Evolutionary conservation across 2,113 vertebrate genomes (phyloP).

Genomic region (Myrmecophaga tridactyla): DNA sequence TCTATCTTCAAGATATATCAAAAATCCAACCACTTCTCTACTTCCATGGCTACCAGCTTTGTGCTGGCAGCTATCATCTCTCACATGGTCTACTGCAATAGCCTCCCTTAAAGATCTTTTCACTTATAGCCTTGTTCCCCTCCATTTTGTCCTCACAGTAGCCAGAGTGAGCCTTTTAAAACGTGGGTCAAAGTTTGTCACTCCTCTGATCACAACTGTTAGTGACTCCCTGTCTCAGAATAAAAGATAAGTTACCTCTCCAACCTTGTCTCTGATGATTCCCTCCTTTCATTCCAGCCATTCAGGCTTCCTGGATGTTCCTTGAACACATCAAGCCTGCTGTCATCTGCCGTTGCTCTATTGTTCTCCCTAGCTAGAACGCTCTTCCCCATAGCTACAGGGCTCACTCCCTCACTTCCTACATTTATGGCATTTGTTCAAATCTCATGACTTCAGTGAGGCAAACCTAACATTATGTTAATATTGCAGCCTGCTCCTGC

Average conservation of each 20-base stretch:
- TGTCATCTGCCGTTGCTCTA: too few relatives aligned
- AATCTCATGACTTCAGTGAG: background rate
- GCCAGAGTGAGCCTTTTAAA: background rate
- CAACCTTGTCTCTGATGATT: background rate
- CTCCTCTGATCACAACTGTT: background rate
- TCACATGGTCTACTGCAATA: rapidly evolving
- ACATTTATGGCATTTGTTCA: rapidly evolving
- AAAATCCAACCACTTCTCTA: background rate
- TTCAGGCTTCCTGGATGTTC: rapidly evolving
- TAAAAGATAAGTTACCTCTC: background rate
- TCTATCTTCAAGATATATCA: background rate
- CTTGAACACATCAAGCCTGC: background rate
- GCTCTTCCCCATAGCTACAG: background rate
- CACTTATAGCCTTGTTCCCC: too few relatives aligned
- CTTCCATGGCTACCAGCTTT: background rate
- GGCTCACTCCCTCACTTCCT: background rate
- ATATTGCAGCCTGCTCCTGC: background rate
- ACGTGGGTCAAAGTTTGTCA: background rate
- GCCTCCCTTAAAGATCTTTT: background rate
- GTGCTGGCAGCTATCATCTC: background rate
- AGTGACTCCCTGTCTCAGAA: background rate
- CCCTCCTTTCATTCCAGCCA: background rate
- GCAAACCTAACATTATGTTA: background rate
- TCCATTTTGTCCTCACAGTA: background rate
- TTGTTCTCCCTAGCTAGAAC: background rate